Percentiles rank a stretch among this genome's conserved stretches.
Evolutionary conservation across 2,113 vertebrate genomes (phyloP).

Genomic region (Lophotis ruficrista): DNA sequence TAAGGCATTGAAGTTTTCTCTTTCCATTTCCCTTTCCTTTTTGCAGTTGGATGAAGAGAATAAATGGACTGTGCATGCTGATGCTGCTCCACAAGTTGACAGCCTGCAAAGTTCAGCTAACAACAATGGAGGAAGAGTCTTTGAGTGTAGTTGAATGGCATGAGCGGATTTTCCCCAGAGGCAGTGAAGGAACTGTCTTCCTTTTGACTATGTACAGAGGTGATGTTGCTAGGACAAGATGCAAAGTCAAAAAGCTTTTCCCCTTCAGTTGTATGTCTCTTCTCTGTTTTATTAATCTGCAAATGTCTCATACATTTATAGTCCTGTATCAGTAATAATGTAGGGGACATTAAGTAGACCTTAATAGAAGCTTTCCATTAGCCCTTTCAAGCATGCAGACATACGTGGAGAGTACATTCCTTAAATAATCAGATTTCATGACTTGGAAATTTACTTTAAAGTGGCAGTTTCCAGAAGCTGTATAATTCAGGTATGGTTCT

Average conservation of each 20-base stretch:
- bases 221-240: not conserved
- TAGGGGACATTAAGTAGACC: not conserved
- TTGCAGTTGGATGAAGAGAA: not conserved
- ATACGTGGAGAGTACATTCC: not conserved
- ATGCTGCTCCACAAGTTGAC: not conserved
- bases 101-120: not conserved
- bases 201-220: not conserved
- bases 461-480: not conserved
- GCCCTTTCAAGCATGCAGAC: not conserved
- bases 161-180: not conserved
- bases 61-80: not conserved
- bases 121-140: not conserved
- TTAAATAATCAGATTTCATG: not conserved
- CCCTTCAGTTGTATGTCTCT: not conserved
- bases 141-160: not conserved
- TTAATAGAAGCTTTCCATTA: constrained; percentile 4
- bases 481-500: not conserved
- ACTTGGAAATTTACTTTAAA: not conserved
- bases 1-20: not conserved
- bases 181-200: not conserved
- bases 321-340: not conserved
- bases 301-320: not conserved
- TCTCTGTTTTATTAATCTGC: not conserved
- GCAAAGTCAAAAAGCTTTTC: not conserved
- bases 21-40: not conserved